Percentiles rank a stretch among this genome's conserved stretches.
Conservation (phyloP, 2,113 vertebrate genomes). For the Prolemur simus region DNA sequence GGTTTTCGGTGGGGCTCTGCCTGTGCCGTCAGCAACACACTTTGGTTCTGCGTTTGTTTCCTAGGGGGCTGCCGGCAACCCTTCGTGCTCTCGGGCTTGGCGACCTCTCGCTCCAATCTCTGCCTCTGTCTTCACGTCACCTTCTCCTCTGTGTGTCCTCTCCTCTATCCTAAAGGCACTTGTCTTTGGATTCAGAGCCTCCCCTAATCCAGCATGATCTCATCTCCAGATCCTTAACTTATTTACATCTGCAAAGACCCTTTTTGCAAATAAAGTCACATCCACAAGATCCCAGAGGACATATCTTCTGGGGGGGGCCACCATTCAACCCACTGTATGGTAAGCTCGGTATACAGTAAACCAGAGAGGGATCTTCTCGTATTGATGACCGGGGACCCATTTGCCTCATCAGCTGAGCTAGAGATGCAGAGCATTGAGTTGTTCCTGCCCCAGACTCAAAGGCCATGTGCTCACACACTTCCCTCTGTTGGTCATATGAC, state of each 20-base stretch:
- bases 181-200: neutral
- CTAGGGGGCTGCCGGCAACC: neutral
- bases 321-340: neutral
- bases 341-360: rapidly evolving
- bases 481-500: neutral
- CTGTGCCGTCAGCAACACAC: rapidly evolving
- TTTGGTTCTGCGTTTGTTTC: neutral
- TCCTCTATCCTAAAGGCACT: neutral
- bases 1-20: too few species aligned
- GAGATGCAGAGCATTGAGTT: too few species aligned
- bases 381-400: neutral
- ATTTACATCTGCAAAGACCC: neutral
- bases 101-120: rapidly evolving
- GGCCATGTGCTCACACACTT: neutral
- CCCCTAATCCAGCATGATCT: neutral
- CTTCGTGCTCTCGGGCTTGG: too few species aligned
- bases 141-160: neutral
- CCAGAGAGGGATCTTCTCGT: neutral
- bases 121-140: neutral
- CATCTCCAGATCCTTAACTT: neutral
- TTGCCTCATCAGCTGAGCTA: neutral
- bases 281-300: neutral
- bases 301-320: neutral
- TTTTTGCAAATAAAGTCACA: neutral
- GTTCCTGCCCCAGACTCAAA: neutral